phyloP scores from a whole-genome alignment of 2,888 invertebrate genomes.

The Diarsia brunnea region DNA sequence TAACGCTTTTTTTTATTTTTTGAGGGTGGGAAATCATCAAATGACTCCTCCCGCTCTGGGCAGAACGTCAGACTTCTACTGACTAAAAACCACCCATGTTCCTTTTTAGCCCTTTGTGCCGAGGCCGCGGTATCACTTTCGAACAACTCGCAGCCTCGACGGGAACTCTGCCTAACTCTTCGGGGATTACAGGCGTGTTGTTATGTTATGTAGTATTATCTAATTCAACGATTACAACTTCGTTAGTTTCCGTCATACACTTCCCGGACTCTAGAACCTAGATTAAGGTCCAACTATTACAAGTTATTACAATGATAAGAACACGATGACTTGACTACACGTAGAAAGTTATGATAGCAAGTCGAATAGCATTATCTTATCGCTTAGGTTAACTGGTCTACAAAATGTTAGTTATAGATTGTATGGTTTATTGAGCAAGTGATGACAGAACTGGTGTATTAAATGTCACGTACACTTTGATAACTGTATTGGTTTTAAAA shows the following conservation, averaged over 20 bases:
- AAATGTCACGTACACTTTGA: conserved; percentile 28
- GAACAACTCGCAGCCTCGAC: no score
- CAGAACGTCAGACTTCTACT: no score
- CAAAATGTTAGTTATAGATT: conserved; percentile 33
- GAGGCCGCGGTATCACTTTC: no score
- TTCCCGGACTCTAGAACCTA: not conserved
- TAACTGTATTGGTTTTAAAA: conserved; percentile 24
- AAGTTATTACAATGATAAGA: conserved; percentile 2
- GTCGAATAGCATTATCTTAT: conserved; percentile 34
- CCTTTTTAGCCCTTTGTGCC: no score
- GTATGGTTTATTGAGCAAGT: conserved; percentile 16
- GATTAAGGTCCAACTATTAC: not conserved
- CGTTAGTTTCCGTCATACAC: not conserved
- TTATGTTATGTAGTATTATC: not conserved
- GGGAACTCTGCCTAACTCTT: no score
- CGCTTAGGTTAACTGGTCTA: conserved; percentile 33
- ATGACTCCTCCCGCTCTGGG: no score
- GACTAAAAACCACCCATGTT: no score
- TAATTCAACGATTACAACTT: not conserved
- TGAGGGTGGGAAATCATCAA: no score
- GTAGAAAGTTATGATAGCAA: conserved; percentile 33
- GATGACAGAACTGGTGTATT: conserved; percentile 10
- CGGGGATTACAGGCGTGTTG: no score
- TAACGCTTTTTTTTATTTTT: no score
- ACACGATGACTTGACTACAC: conserved; percentile 17